Evolutionary conservation across 2,888 invertebrate genomes (phyloP).

Genomic region (Hemaris fuciformis): DNA sequence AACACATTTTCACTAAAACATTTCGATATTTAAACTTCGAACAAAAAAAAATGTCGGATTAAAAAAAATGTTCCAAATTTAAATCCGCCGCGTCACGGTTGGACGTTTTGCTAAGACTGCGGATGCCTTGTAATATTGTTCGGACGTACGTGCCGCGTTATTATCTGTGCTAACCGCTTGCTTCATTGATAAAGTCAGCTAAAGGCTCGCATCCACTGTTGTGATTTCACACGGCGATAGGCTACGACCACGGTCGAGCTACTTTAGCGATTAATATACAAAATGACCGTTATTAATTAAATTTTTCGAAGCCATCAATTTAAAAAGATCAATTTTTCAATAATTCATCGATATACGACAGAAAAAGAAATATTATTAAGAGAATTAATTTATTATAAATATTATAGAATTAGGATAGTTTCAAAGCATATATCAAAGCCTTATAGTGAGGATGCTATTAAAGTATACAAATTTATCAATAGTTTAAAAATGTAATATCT

Average conservation of each 20-base stretch:
- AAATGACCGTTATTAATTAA: too few species aligned
- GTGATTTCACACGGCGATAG: neutral
- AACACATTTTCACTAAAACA: neutral
- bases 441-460: too few species aligned
- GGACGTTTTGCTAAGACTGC: slow-evolving; percentile 12
- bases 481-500: too few species aligned
- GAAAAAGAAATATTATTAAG: too few species aligned
- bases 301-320: too few species aligned
- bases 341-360: too few species aligned
- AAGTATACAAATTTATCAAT: too few species aligned
- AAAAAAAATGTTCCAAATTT: neutral
- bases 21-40: neutral
- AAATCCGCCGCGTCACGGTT: neutral
- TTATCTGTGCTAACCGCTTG: slow-evolving; percentile 1
- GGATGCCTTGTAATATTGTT: slow-evolving; percentile 10
- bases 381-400: too few species aligned
- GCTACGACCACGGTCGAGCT: neutral
- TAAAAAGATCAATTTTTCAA: too few species aligned
- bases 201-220: slow-evolving; percentile 11
- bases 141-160: slow-evolving; percentile 5
- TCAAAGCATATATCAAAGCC: too few species aligned
- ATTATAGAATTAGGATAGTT: too few species aligned
- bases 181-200: slow-evolving; percentile 16
- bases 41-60: neutral
- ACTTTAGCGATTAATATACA: too few species aligned